Base-by-base conservation (phyloP, 2,797 vertebrate genomes). In the Falco rusticolus region DNA sequence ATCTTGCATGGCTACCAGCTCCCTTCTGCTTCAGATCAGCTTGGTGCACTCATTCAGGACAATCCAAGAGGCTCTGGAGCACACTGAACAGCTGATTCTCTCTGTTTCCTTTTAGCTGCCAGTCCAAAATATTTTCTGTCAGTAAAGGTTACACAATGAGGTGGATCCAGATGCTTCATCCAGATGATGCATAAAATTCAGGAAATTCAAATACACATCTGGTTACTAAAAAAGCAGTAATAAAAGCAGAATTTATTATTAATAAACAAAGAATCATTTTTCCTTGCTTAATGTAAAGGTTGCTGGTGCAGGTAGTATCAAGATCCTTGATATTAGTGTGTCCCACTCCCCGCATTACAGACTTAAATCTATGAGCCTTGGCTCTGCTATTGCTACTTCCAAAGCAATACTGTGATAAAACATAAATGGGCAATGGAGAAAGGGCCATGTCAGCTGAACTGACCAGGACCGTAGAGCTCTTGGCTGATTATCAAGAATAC, bases 111-210 rank as follows among this genome's bases (percentile, higher is more conserved):
- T 82, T 59, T 31, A 84, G 61, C 41, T 71, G 86, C 70, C 70
- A 88, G 33, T 41, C 43, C 79, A 54, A 87, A 86, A 76, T 77
- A 51, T 33, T 68, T 87, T 51, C 65, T 74, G 50, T 57, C 86
- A 71, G n/a, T 59, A 79, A 74, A 82, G 43, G 29, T 70, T 92
- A 19, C 39, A 37, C 66, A 64, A 14, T 19, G 70, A 93, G 74
- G 26, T 61, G 50, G 45, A 92, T 84, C 63, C 91, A 86, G 80
- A 84, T 81, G 86, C 61, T 93, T 95, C 48, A 86, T 45, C 61
- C 61, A 94, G 70, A 90, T 81, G 77, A 90, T 64, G 29, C 64
- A 84, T 68, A 93, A 92, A 93, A 78, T 68, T 64, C 69, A 86
- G 48, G 69, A 78, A 84, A 92, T 93, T 94, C 65, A 78, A 71